A percentile compares a stretch with the other conserved stretches of the same genome.
phyloP scores from a whole-genome alignment of 2,797 vertebrate genomes.

The Ctenopoma kingsleyae region DNA sequence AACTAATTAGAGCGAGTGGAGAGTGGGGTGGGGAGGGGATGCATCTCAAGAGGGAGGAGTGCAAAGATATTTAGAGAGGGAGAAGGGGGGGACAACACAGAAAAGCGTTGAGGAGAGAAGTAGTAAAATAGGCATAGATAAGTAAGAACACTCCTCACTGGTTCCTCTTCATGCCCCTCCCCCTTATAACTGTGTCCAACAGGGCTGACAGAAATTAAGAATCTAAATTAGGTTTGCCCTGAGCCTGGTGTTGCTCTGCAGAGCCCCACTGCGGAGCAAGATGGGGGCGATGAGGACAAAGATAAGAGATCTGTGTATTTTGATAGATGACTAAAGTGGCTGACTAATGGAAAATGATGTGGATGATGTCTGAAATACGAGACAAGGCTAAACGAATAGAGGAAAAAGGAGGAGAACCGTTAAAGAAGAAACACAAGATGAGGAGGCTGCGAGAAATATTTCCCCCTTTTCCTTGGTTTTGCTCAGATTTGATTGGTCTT shows the following conservation, averaged over 20 bases:
- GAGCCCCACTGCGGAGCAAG: slow-evolving; percentile 23
- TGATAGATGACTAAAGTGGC: slow-evolving; percentile 43
- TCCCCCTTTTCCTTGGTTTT: slow-evolving; percentile 2
- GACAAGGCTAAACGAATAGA: slow-evolving; percentile 17
- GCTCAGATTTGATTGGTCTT: slow-evolving; percentile 62
- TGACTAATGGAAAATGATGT: slow-evolving; percentile 63
- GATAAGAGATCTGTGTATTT: slow-evolving; percentile 53
- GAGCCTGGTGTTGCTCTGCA: slow-evolving; percentile 38
- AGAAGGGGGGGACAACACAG: slow-evolving; percentile 23
- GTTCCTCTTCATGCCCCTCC: slow-evolving; percentile 8
- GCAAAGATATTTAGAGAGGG: slow-evolving; percentile 57
- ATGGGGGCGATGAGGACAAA: slow-evolving; percentile 32
- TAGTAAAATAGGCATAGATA: slow-evolving; percentile 13
- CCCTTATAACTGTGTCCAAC: slow-evolving; percentile 38
- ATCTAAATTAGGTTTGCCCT: slow-evolving; percentile 55
- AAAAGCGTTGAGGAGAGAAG: slow-evolving; percentile 19
- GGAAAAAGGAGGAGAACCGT: neutral
- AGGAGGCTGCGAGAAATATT: slow-evolving; percentile 13
- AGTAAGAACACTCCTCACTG: slow-evolving; percentile 20
- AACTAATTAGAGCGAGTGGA: slow-evolving; percentile 74
- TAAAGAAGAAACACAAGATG: neutral
- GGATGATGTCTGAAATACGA: slow-evolving; percentile 54
- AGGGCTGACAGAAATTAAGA: slow-evolving; percentile 51
- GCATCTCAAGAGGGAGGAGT: slow-evolving; percentile 44
- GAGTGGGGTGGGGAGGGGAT: neutral